Base-by-base conservation (phyloP, 2,113 vertebrate genomes). In the Galeopterus variegatus region DNA sequence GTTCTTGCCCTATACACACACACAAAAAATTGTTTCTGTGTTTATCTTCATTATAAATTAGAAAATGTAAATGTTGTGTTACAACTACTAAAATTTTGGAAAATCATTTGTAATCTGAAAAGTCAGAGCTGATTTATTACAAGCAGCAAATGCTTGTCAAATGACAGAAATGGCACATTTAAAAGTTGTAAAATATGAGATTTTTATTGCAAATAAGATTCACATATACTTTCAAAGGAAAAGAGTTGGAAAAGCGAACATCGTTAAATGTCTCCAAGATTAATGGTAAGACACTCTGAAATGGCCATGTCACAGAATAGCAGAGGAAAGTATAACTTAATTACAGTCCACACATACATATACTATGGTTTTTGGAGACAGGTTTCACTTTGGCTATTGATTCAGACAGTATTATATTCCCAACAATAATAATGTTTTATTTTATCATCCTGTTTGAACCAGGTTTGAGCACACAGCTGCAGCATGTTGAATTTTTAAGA, bases 401-500 rank as follows among this genome's bases (percentile, higher is more conserved):
- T 95, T 89, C 73, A 83, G 65, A 94, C 23, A 93, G 41, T 83
- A 86, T 73, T 64, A 76, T 62, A 91, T n/a, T 85, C 58, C 79
- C 17, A 67, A 33, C 1, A 65, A 96, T 86, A 92, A 88, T 67
- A 79, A 80, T 52, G 54, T 52, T 96, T 96, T 97, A 90, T 88
- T 94, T 94, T 56, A 84, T 94, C 64, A 92, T 93, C 14, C 79
- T 75, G 41, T 96, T 95, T 94, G 80, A 96, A 88, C 45, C 90
- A 93, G 31, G 50, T 58, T 92, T 93, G 92, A 82, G 65, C 64
- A 92, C 19, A 81, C 41, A 92, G 88, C 84, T 94, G 85, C 41
- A 67, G 67, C 45, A 83, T 94, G 70, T 69, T 94, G 80, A 87
- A 84, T 92, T 96, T 95, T 93, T 92, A 95, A 89, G 75, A 90